A percentile compares a stretch with the other conserved stretches of the same genome.
These are phyloP conservation scores for Sphaerodactylus townsendi DNA, from an alignment of 2,113 vertebrate genomes.

Conservation along the genomic window DNA sequence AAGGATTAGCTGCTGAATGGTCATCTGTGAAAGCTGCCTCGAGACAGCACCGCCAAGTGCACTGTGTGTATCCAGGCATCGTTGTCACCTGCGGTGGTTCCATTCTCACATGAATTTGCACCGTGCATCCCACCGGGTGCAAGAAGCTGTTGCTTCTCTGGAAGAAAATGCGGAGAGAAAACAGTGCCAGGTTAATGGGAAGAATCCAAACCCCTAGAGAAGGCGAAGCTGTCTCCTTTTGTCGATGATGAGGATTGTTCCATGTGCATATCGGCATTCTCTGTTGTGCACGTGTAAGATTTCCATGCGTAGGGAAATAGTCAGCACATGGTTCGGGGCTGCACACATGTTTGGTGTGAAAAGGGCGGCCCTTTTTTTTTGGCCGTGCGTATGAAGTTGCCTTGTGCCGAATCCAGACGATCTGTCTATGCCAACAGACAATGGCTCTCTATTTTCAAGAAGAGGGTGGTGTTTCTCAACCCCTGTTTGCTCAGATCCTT, in stretches of 20 bases:
- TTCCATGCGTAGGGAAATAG: too few species aligned
- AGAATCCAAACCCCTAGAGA: neutral
- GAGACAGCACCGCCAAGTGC: too few species aligned
- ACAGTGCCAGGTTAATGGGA: neutral
- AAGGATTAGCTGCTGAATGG: neutral
- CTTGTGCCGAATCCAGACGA: too few species aligned
- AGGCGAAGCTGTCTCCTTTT: neutral
- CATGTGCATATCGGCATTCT: neutral
- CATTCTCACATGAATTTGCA: neutral
- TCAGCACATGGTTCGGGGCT: too few species aligned
- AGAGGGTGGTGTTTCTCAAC: too few species aligned
- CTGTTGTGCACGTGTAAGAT: neutral
- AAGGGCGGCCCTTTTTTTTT: too few species aligned
- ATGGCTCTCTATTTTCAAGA: too few species aligned
- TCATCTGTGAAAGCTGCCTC: neutral
- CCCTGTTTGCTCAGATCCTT: too few species aligned
- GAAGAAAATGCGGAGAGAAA: neutral
- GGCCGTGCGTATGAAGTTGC: too few species aligned
- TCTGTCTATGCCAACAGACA: too few species aligned
- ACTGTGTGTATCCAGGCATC: neutral
- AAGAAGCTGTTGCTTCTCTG: neutral
- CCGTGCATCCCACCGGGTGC: neutral
- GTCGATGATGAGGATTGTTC: neutral
- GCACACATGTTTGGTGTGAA: too few species aligned
- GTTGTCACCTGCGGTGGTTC: neutral